Evolutionary conservation across 2,797 vertebrate genomes (phyloP).

Genomic region (Agapornis canus): DNA sequence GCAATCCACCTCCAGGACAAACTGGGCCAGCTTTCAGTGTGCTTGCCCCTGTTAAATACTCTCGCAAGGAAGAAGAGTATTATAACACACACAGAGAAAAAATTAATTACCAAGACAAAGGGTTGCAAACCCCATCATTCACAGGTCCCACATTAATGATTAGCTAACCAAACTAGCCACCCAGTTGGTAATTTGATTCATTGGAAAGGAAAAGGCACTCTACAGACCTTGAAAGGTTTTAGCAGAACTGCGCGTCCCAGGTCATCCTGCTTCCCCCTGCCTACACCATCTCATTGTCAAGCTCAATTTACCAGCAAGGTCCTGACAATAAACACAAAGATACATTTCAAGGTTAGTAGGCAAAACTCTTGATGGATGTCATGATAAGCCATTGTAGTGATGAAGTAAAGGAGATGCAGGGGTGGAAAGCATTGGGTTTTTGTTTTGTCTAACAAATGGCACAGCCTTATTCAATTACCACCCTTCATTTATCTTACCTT

Average conservation of each 20-base stretch:
- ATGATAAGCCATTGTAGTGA: not conserved
- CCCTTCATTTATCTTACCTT: not conserved
- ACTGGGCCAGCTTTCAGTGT: not conserved
- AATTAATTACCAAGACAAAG: conserved; percentile 39
- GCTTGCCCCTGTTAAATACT: rapidly evolving
- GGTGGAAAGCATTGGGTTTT: not conserved
- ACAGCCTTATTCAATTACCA: not conserved
- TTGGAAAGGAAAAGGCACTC: conserved; percentile 67
- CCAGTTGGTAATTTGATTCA: conserved; percentile 54
- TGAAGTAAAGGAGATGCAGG: not conserved
- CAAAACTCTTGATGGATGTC: conserved; percentile 52
- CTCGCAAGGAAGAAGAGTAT: not conserved
- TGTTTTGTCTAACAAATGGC: not conserved
- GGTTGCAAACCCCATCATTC: conserved; percentile 20
- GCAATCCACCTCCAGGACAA: not conserved
- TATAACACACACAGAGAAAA: not conserved
- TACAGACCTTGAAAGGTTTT: conserved; percentile 54
- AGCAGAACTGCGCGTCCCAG: conserved; percentile 60
- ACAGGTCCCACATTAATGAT: conserved; percentile 48
- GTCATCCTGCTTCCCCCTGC: conserved; percentile 63
- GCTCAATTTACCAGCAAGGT: conserved; percentile 61
- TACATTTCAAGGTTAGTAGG: conserved; percentile 60
- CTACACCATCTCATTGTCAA: conserved; percentile 64
- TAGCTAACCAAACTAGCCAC: conserved; percentile 36
- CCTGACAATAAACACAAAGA: conserved; percentile 68